Evolutionary conservation across 2,888 invertebrate genomes (phyloP).

Genomic region (Micoletzkya japonica): DNA sequence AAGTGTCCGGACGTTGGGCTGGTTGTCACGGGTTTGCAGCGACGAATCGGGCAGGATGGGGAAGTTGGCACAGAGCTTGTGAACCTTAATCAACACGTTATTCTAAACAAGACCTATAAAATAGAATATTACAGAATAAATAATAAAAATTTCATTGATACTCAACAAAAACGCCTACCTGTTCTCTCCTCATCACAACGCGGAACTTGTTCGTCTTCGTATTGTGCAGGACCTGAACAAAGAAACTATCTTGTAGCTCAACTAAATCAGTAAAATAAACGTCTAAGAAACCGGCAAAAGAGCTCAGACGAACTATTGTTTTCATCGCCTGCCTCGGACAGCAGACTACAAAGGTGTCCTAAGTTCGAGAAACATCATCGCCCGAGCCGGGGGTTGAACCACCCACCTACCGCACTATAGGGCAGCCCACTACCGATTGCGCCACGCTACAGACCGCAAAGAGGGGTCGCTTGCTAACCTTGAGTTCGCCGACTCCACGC

Average conservation of each 20-base stretch:
- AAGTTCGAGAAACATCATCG: constrained; percentile 27
- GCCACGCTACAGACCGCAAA: too few relatives aligned
- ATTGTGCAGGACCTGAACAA: constrained; percentile 70
- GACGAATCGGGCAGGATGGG: constrained; percentile 67
- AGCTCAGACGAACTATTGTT: constrained; percentile 28
- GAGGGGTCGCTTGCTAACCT: constrained; percentile 60
- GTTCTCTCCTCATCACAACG: constrained; percentile 88
- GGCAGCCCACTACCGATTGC: constrained; percentile 1
- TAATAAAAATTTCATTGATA: too few relatives aligned
- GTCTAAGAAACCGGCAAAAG: neutral
- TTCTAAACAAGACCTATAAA: neutral
- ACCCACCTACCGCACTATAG: neutral
- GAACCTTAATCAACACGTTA: constrained; percentile 24
- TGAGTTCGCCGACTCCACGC: constrained; percentile 68
- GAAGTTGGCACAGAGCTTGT: constrained; percentile 64
- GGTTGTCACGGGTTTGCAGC: constrained; percentile 60
- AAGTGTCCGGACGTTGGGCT: constrained; percentile 33
- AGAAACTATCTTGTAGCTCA: neutral
- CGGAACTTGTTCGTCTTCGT: constrained; percentile 72
- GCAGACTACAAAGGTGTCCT: constrained; percentile 26
- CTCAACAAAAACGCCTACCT: constrained; percentile 65
- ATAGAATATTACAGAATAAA: neutral
- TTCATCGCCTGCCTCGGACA: constrained; percentile 26
- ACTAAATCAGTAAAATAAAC: neutral
- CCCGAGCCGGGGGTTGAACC: constrained; percentile 12